A percentile compares a stretch with the other conserved stretches of the same genome.
Conservation (phyloP, 2,113 vertebrate species). For the Callorhinus ursinus region DNA sequence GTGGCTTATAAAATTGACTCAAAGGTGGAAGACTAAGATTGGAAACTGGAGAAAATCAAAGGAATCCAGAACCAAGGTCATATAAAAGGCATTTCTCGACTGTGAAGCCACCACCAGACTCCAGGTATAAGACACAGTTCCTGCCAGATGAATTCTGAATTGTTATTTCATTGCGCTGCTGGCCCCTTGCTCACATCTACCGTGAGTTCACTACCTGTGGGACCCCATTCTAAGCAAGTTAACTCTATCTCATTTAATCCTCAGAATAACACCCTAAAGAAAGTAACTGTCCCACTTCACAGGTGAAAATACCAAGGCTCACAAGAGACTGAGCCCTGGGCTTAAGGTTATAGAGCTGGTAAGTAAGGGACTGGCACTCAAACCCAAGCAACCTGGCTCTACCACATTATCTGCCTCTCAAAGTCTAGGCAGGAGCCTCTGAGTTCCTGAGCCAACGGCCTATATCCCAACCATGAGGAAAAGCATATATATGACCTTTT, state of each 20-base stretch:
- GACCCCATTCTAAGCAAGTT: background rate
- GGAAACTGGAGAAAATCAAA: background rate
- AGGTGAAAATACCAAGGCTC: background rate
- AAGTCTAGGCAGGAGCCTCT: background rate
- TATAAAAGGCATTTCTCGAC: background rate
- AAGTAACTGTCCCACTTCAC: background rate
- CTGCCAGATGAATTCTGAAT: background rate
- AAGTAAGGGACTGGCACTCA: background rate
- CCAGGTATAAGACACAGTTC: background rate
- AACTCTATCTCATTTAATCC: background rate
- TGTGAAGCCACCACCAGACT: background rate
- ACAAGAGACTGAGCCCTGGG: background rate
- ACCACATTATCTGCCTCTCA: background rate
- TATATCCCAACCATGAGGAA: background rate
- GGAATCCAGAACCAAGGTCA: background rate
- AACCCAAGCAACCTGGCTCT: background rate
- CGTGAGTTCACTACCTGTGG: background rate
- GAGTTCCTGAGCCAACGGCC: background rate
- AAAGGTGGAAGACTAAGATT: background rate
- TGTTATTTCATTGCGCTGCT: rapidly evolving
- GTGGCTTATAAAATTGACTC: background rate
- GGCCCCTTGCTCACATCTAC: background rate
- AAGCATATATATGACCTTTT: background rate
- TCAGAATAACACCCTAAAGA: background rate
- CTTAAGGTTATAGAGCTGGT: background rate